A percentile compares a stretch with the other conserved stretches of the same genome.
Conservation (phyloP, 2,888 invertebrate genomes). For the Bembecia ichneumoniformis region DNA sequence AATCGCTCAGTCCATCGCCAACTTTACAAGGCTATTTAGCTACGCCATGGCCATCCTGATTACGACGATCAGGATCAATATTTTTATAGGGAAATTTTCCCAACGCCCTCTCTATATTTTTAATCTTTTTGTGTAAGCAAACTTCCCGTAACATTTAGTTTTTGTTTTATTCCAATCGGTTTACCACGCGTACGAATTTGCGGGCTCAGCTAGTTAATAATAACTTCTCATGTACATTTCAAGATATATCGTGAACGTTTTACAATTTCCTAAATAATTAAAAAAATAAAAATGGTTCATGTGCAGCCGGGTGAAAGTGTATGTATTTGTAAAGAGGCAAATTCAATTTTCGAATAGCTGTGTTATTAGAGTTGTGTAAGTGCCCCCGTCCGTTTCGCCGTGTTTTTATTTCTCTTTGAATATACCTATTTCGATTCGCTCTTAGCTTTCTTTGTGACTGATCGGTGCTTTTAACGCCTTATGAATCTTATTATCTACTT, state of each 20-base stretch:
- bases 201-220: no score
- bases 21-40: no score
- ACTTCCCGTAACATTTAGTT: no score
- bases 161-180: no score
- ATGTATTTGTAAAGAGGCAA: slow-evolving; percentile 18
- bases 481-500: neutral
- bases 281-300: neutral
- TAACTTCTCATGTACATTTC: neutral
- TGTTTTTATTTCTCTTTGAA: slow-evolving; percentile 13
- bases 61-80: no score
- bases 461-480: slow-evolving; percentile 13
- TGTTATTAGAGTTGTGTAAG: slow-evolving; percentile 30
- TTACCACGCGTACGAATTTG: no score
- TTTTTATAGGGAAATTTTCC: no score
- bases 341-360: slow-evolving; percentile 43
- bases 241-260: neutral
- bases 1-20: no score
- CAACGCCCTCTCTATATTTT: no score
- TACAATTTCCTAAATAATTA: no score
- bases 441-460: slow-evolving; percentile 9
- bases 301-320: neutral
- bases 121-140: no score
- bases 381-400: slow-evolving; percentile 22
- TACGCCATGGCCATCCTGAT: no score
- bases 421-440: slow-evolving; percentile 10